A percentile compares a stretch with the other conserved stretches of the same genome.
Evolutionary conservation across 2,797 vertebrate genomes (phyloP).

Genomic region (Meda fulgida): DNA sequence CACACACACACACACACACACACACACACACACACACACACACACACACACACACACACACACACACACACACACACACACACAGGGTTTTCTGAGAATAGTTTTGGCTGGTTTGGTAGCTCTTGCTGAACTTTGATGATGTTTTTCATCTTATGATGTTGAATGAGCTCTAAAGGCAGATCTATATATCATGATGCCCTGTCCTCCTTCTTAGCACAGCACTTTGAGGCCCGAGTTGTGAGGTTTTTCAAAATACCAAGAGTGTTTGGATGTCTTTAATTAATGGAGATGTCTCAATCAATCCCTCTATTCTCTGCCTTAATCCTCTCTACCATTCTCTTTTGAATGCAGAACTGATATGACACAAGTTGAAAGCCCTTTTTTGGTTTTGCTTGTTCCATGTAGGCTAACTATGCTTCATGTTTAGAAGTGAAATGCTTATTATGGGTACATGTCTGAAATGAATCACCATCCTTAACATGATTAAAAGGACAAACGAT

Average conservation of each 20-base stretch:
- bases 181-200: constrained; percentile 36
- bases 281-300: constrained; percentile 23
- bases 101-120: constrained; percentile 1
- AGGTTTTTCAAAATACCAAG: constrained; percentile 34
- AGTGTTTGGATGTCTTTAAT: constrained; percentile 20
- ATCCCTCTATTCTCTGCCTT: constrained; percentile 6
- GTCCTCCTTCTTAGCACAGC: constrained; percentile 23
- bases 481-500: constrained; percentile 15
- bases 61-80: background rate
- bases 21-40: background rate
- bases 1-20: background rate
- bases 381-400: background rate
- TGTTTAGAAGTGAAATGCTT: background rate
- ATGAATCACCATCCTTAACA: background rate
- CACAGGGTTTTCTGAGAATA: background rate
- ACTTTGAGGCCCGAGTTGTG: constrained; percentile 48
- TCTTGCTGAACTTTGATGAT: constrained; percentile 25
- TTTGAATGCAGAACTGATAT: background rate
- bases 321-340: background rate
- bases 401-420: background rate
- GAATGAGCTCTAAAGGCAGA: constrained; percentile 34
- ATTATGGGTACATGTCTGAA: background rate
- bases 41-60: too few relatives aligned
- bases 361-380: background rate
- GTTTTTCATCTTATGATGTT: constrained; percentile 29